Conservation (phyloP, 2,797 vertebrate species). For the Darevskia nairensis region DNA sequence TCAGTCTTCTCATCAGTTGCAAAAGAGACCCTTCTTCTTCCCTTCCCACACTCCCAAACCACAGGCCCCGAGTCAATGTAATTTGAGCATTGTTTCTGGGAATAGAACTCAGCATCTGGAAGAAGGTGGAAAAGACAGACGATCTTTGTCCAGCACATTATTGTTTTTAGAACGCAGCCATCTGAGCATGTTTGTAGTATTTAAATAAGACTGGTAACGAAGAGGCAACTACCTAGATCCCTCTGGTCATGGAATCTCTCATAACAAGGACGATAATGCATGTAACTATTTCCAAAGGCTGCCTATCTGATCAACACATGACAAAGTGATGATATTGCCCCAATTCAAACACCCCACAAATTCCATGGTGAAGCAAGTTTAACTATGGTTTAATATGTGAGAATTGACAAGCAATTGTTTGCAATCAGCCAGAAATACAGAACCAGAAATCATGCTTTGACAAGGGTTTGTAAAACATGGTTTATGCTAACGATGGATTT, state of each 20-base stretch:
- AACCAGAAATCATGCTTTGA: background rate
- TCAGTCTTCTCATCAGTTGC: background rate
- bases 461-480: background rate
- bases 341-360: background rate
- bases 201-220: background rate
- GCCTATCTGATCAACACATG: background rate
- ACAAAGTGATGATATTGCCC: background rate
- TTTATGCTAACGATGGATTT: background rate
- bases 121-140: background rate
- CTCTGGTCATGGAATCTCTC: background rate
- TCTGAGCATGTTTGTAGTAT: background rate
- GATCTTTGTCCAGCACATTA: background rate
- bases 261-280: background rate
- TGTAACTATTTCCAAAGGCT: background rate
- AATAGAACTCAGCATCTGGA: background rate
- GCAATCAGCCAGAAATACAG: background rate
- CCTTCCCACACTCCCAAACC: background rate
- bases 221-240: conserved; percentile 13
- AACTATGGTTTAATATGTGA: background rate
- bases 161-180: background rate
- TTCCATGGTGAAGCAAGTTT: background rate
- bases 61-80: background rate
- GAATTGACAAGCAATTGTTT: background rate
- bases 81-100: background rate
- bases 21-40: background rate